phyloP scores from a whole-genome alignment of 2,797 vertebrate species.

The Rachycentron canadum region DNA sequence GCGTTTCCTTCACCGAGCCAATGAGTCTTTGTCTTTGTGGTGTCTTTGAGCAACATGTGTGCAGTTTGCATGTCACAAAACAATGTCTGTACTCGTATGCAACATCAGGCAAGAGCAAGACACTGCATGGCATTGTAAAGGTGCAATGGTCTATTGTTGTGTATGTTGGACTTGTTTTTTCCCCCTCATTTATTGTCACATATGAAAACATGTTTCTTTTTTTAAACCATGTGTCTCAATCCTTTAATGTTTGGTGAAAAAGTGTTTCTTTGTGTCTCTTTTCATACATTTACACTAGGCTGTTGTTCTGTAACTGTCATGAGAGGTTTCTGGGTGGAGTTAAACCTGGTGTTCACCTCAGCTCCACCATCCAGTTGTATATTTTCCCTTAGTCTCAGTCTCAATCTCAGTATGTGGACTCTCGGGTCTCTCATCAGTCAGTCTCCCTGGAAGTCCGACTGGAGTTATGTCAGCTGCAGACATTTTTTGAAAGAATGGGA shows the following conservation, averaged over 20 bases:
- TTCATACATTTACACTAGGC: constrained; percentile 19
- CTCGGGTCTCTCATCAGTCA: constrained; percentile 58
- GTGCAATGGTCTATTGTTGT: constrained; percentile 4
- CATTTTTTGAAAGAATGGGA: constrained; percentile 60
- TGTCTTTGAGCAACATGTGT: constrained; percentile 44
- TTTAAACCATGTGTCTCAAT: too few relatives aligned
- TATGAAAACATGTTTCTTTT: background rate
- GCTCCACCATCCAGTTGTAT: constrained; percentile 56
- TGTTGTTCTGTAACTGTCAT: constrained; percentile 3
- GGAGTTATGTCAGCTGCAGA: constrained; percentile 68
- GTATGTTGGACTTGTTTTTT: background rate
- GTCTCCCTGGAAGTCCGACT: constrained; percentile 60
- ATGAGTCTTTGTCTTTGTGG: constrained; percentile 48
- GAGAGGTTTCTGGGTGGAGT: constrained; percentile 31
- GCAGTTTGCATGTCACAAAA: constrained; percentile 42
- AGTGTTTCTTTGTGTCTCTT: too few relatives aligned
- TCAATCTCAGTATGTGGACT: constrained; percentile 31
- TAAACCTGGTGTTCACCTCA: constrained; percentile 30
- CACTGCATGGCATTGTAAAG: background rate
- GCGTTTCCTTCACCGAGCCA: constrained; percentile 32
- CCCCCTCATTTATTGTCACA: background rate
- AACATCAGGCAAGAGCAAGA: background rate
- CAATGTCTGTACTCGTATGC: constrained; percentile 32
- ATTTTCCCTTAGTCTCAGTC: constrained; percentile 68
- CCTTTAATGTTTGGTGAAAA: too few relatives aligned